Evolutionary conservation across 2,797 vertebrate species (phyloP).

Genomic region (Phylloscopus collybita): DNA sequence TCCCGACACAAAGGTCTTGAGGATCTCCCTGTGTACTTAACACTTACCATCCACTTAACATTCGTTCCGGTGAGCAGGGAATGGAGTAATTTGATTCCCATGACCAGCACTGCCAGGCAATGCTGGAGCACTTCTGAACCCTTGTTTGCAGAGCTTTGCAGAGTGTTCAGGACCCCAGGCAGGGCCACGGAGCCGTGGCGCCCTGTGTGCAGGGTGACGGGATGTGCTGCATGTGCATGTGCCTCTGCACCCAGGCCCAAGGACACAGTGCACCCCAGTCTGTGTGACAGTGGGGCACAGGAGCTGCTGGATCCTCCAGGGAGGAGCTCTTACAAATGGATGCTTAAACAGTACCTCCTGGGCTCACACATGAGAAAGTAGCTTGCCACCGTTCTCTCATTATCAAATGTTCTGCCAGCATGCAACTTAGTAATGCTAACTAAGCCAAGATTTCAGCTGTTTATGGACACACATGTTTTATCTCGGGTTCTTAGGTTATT

Average conservation of each 20-base stretch:
- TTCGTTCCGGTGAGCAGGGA: background rate
- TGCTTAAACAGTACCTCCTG: background rate
- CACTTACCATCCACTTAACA: background rate
- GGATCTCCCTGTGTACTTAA: background rate
- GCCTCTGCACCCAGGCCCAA: accelerated
- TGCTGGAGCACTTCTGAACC: background rate
- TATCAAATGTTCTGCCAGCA: background rate
- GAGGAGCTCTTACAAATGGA: background rate
- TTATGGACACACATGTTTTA: background rate
- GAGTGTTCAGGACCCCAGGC: background rate
- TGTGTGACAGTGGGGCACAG: background rate
- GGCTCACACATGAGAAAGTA: accelerated
- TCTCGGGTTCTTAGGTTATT: background rate
- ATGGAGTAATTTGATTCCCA: background rate
- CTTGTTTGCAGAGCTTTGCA: background rate
- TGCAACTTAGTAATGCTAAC: background rate
- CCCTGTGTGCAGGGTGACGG: background rate
- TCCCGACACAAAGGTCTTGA: accelerated
- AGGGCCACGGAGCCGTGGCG: background rate
- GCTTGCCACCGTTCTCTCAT: background rate
- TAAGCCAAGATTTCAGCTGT: background rate
- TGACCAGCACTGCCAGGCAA: background rate
- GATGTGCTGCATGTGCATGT: accelerated
- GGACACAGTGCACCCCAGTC: accelerated
- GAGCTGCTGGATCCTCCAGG: background rate